These are phyloP conservation scores for Synchiropus splendidus DNA, from an alignment of 2,113 vertebrate genomes.

Conservation along the genomic window DNA sequence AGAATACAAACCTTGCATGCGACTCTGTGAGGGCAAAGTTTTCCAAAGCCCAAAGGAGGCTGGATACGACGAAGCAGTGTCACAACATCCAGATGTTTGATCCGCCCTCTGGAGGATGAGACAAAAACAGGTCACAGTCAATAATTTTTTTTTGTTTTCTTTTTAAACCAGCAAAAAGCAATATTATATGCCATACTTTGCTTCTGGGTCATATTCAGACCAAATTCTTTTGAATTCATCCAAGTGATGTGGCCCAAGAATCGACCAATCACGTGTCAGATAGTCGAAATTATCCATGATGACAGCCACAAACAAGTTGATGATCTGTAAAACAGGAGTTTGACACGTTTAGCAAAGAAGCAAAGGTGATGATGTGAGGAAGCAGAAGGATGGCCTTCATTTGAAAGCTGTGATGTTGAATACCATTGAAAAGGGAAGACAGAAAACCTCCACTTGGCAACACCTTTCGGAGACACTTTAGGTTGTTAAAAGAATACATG, in stretches of 20 bases:
- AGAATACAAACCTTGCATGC: slow-evolving; percentile 83
- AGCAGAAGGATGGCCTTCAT: too few species aligned
- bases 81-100: slow-evolving; percentile 96
- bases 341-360: too few species aligned
- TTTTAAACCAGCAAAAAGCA: neutral
- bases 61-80: slow-evolving; percentile 91
- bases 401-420: too few species aligned
- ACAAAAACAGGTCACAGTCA: too few species aligned
- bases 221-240: slow-evolving; percentile 99
- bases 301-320: slow-evolving; percentile 97
- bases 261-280: slow-evolving; percentile 97
- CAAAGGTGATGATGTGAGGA: too few species aligned
- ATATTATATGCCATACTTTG: slow-evolving; percentile 76
- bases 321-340: slow-evolving; percentile 71
- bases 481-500: too few species aligned
- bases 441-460: too few species aligned
- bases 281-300: slow-evolving; percentile 99
- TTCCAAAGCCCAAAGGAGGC: slow-evolving; percentile 93
- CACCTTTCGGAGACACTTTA: too few species aligned
- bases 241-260: slow-evolving; percentile 93
- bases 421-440: too few species aligned
- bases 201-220: slow-evolving; percentile 98
- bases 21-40: slow-evolving; percentile 93
- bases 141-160: too few species aligned
- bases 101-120: slow-evolving; percentile 70